A percentile compares a stretch with the other conserved stretches of the same genome.
phyloP scores from a whole-genome alignment of 2,888 invertebrate genomes.

The Pollenia labialis region DNA sequence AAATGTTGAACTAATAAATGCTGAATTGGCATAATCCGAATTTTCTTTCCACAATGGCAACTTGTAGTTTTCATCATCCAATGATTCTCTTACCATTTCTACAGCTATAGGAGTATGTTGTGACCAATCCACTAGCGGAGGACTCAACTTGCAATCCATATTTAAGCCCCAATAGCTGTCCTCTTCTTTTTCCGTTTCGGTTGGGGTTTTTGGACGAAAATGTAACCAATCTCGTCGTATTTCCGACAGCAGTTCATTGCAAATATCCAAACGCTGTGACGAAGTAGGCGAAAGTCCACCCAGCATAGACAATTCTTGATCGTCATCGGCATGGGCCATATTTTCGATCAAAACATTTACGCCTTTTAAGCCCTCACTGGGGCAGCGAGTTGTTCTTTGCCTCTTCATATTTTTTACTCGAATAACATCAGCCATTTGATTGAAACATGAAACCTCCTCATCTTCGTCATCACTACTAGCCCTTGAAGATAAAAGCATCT shows the following conservation, averaged over 20 bases:
- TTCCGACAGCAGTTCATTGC: slow-evolving; percentile 82
- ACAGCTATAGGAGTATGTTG: slow-evolving; percentile 82
- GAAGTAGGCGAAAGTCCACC: slow-evolving; percentile 79
- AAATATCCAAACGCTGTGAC: slow-evolving; percentile 81
- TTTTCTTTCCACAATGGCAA: slow-evolving; percentile 40
- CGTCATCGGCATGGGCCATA: slow-evolving; percentile 62
- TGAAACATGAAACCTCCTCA: slow-evolving; percentile 74
- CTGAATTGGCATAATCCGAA: slow-evolving; percentile 47
- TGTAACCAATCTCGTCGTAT: slow-evolving; percentile 83
- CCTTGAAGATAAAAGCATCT: slow-evolving; percentile 17
- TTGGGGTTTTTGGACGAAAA: slow-evolving; percentile 84
- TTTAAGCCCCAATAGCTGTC: slow-evolving; percentile 74
- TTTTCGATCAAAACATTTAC: slow-evolving; percentile 73
- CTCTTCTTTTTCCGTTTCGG: slow-evolving; percentile 78
- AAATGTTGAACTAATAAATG: slow-evolving; percentile 75
- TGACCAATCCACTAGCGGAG: slow-evolving; percentile 80
- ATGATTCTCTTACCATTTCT: slow-evolving; percentile 80
- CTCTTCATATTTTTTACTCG: slow-evolving; percentile 77
- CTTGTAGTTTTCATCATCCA: slow-evolving; percentile 42
- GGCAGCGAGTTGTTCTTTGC: slow-evolving; percentile 54
- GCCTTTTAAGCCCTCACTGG: slow-evolving; percentile 45
- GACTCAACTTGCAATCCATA: slow-evolving; percentile 72
- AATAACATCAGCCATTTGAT: slow-evolving; percentile 80
- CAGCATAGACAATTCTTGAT: slow-evolving; percentile 71
- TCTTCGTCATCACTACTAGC: slow-evolving; percentile 71